Evolutionary conservation across 2,113 vertebrate genomes (phyloP).

Genomic region (Cromileptes altivelis): DNA sequence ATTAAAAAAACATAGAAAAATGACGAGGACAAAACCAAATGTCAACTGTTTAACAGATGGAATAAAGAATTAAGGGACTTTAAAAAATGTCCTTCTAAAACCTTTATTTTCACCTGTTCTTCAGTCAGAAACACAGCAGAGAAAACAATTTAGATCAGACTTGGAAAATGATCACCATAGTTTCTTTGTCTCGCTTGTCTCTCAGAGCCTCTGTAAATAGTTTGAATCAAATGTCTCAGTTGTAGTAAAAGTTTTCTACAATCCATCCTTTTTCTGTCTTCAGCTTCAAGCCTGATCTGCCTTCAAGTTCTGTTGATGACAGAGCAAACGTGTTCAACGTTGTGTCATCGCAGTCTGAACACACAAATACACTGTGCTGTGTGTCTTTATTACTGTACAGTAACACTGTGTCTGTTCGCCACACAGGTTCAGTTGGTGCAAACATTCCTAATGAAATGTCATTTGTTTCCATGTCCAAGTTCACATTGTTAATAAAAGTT

Average conservation of each 20-base stretch:
- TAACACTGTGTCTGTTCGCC: neutral
- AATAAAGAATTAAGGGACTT: too few relatives aligned
- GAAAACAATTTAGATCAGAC: too few relatives aligned
- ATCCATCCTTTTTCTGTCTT: neutral
- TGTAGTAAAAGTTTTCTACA: neutral
- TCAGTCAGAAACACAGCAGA: too few relatives aligned
- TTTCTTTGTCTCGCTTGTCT: too few relatives aligned
- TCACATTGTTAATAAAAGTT: neutral
- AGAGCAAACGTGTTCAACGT: neutral
- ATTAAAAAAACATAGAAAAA: too few relatives aligned
- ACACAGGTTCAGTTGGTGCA: neutral
- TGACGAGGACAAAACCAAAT: too few relatives aligned
- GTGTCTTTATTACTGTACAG: conserved; percentile 13
- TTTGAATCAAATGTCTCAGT: neutral
- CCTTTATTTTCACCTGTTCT: too few relatives aligned
- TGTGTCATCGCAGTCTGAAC: neutral
- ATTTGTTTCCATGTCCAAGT: neutral
- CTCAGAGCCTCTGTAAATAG: too few relatives aligned
- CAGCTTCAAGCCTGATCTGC: conserved; percentile 1
- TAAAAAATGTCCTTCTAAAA: too few relatives aligned
- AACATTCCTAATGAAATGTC: conserved; percentile 28
- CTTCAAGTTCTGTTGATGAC: conserved; percentile 11
- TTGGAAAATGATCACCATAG: too few relatives aligned
- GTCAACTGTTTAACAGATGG: too few relatives aligned
- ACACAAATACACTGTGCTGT: neutral